These are phyloP conservation scores for Ahaetulla prasina DNA, from an alignment of 2,113 vertebrate species.

Conservation along the genomic window DNA sequence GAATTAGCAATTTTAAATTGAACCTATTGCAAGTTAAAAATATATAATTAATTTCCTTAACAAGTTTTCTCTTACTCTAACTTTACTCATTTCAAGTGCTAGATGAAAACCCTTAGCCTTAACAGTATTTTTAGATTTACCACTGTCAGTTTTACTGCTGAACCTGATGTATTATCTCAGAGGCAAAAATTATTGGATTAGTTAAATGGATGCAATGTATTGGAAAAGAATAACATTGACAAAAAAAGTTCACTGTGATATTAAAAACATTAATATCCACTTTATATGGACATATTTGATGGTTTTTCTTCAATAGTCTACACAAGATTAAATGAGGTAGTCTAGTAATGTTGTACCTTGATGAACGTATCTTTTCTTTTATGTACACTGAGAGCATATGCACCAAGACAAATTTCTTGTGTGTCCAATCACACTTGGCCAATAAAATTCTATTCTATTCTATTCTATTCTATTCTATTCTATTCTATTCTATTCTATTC, in stretches of 20 bases:
- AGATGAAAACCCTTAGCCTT: constrained; percentile 50
- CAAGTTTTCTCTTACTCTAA: not conserved
- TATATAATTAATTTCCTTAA: constrained; percentile 42
- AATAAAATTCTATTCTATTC: too few species aligned
- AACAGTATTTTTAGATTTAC: constrained; percentile 36
- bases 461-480: too few species aligned
- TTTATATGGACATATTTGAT: not conserved
- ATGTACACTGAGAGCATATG: too few species aligned
- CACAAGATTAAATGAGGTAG: not conserved
- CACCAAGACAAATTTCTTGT: too few species aligned
- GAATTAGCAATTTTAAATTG: not conserved
- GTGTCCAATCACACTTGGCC: too few species aligned
- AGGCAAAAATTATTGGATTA: constrained; percentile 42
- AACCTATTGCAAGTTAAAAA: constrained; percentile 22
- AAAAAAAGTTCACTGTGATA: constrained; percentile 15
- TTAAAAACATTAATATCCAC: constrained; percentile 24
- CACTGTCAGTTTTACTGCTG: constrained; percentile 49
- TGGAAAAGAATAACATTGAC: constrained; percentile 30
- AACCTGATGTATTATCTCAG: constrained; percentile 35
- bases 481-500: too few species aligned
- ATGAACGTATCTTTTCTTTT: too few species aligned
- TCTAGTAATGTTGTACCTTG: too few species aligned
- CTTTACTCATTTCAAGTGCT: constrained; percentile 32
- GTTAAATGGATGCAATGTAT: constrained; percentile 43
- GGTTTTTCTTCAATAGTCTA: not conserved